A percentile compares a stretch with the other conserved stretches of the same genome.
Conservation (phyloP, 2,888 invertebrate species). For the Tupiocoris notatus region DNA sequence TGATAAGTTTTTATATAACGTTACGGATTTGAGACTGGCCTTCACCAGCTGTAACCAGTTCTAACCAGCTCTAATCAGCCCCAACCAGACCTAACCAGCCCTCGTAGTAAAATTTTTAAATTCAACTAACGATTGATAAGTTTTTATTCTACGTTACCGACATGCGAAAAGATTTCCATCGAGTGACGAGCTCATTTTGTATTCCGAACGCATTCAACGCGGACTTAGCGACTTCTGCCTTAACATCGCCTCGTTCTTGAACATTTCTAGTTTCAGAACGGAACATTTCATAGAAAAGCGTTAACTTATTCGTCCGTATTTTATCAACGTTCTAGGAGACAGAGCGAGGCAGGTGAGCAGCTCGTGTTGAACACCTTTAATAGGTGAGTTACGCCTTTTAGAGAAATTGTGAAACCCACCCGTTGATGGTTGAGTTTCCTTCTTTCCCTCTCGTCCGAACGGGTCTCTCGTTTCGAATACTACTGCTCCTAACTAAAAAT, state of each 20-base stretch:
- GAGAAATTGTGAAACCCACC: conserved; percentile 23
- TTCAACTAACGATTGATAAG: no score
- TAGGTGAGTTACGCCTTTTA: conserved; percentile 1
- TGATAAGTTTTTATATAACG: no score
- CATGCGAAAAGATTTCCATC: no score
- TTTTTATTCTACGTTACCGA: no score
- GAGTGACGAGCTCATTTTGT: no score
- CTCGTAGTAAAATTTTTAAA: no score
- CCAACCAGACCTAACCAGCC: no score
- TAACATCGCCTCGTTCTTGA: neutral
- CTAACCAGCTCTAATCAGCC: no score
- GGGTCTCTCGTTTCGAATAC: conserved; percentile 13
- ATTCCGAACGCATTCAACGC: neutral
- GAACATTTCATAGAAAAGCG: neutral
- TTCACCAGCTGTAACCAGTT: no score
- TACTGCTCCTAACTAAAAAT: conserved; percentile 31
- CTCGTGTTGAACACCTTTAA: conserved; percentile 17
- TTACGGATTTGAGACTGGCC: no score
- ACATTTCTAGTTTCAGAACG: neutral
- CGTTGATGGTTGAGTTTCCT: neutral
- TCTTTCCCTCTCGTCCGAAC: neutral
- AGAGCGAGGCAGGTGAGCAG: neutral
- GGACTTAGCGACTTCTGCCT: neutral
- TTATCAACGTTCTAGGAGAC: neutral
- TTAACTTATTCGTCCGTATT: neutral